A percentile compares a stretch with the other conserved stretches of the same genome.
Evolutionary conservation across 2,888 invertebrate genomes (phyloP).

Genomic region (Entomobrya multifasciata): DNA sequence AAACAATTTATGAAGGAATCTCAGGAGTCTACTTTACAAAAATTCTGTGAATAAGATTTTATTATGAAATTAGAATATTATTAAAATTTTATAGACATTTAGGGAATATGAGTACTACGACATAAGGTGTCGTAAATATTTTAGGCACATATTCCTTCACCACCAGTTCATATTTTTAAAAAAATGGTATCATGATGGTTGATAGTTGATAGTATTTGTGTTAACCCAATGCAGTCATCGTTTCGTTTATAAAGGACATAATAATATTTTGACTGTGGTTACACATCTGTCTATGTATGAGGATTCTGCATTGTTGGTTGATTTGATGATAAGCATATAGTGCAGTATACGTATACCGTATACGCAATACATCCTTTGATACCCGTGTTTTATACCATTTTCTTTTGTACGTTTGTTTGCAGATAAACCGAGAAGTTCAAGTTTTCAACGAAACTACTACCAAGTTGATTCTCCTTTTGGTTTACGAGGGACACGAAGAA

Average conservation of each 20-base stretch:
- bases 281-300: too few species aligned
- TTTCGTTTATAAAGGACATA: too few species aligned
- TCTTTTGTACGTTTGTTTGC: conserved; percentile 37
- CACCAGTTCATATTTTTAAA: too few species aligned
- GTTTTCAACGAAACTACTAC: conserved; percentile 59
- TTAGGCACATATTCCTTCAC: too few species aligned
- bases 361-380: not conserved
- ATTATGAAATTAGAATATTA: not conserved
- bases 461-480: conserved; percentile 44
- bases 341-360: not conserved
- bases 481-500: conserved; percentile 57
- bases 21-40: conserved; percentile 7
- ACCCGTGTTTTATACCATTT: not conserved
- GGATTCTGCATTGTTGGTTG: too few species aligned
- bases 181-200: too few species aligned
- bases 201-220: too few species aligned
- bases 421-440: conserved; percentile 52
- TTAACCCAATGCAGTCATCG: too few species aligned
- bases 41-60: not conserved
- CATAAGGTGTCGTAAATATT: too few species aligned
- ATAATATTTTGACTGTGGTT: too few species aligned
- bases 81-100: not conserved
- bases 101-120: not conserved
- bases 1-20: conserved; percentile 9
- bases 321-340: not conserved